These are phyloP conservation scores for Brachyopa scutellaris DNA, from an alignment of 2,888 invertebrate genomes.

Conservation along the genomic window DNA sequence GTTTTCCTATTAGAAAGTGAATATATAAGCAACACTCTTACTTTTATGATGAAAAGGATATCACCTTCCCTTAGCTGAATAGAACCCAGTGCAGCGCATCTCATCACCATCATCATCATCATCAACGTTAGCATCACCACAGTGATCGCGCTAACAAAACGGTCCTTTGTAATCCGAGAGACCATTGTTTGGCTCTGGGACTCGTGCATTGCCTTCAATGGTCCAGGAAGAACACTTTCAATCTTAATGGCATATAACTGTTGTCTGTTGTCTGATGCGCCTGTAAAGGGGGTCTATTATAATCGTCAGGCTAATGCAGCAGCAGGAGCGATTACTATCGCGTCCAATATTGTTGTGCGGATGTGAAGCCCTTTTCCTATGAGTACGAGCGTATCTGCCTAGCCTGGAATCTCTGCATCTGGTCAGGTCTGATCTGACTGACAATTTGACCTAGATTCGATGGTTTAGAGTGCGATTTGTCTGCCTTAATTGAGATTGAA, in stretches of 20 bases:
- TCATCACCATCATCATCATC: slow-evolving; percentile 60
- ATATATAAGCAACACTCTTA: slow-evolving; percentile 48
- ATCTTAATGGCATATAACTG: slow-evolving; percentile 72
- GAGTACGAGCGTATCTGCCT: too few relatives aligned
- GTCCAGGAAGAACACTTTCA: slow-evolving; percentile 71
- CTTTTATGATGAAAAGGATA: slow-evolving; percentile 62
- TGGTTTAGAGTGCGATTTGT: slow-evolving; percentile 59
- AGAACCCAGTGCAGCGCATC: slow-evolving; percentile 23
- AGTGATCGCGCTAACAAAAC: slow-evolving; percentile 57
- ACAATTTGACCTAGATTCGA: slow-evolving; percentile 68
- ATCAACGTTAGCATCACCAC: slow-evolving; percentile 26
- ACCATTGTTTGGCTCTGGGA: slow-evolving; percentile 42
- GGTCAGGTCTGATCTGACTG: slow-evolving; percentile 65
- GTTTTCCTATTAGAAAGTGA: slow-evolving; percentile 34
- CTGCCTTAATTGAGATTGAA: slow-evolving; percentile 69
- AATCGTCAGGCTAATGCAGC: slow-evolving; percentile 59
- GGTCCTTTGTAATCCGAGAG: slow-evolving; percentile 57
- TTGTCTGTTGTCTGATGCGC: slow-evolving; percentile 59
- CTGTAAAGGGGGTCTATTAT: slow-evolving; percentile 61
- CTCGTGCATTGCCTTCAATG: slow-evolving; percentile 39
- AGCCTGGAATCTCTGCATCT: slow-evolving; percentile 52
- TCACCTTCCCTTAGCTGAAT: slow-evolving; percentile 20
- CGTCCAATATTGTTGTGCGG: slow-evolving; percentile 50
- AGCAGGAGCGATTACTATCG: slow-evolving; percentile 64
- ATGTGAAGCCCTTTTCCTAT: slow-evolving; percentile 31